These are phyloP conservation scores for Drosophila paranaensis DNA, from an alignment of 2,888 invertebrate species.

Conservation along the genomic window DNA sequence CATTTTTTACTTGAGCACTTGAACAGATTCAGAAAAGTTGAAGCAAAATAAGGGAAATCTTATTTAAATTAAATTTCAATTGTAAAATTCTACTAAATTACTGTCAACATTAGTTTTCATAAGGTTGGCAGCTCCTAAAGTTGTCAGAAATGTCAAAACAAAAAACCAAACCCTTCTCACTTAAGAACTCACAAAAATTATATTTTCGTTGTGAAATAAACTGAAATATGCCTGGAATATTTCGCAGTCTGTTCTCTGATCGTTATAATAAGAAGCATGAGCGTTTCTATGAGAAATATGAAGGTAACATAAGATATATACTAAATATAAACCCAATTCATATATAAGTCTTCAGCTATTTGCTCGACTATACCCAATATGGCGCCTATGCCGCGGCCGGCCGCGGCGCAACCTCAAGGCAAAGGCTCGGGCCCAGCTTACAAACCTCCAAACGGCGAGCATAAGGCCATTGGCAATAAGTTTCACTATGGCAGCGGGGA, in stretches of 20 bases:
- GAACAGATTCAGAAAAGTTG: not conserved
- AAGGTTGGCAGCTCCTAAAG: conserved; percentile 1
- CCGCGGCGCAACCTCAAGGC: accelerated
- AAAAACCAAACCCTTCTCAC: not conserved
- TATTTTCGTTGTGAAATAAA: not conserved
- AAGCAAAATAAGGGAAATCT: not conserved
- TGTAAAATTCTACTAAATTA: no score
- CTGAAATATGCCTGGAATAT: conserved; percentile 46
- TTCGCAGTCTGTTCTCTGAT: conserved; percentile 56
- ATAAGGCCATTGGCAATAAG: not conserved
- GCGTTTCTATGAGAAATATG: conserved; percentile 39
- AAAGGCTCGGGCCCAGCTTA: not conserved
- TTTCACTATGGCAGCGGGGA: conserved; percentile 43
- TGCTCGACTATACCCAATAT: conserved; percentile 23
- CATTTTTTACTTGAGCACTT: not conserved
- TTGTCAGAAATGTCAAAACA: not conserved
- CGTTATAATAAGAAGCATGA: conserved; percentile 43
- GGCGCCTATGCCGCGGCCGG: conserved; percentile 25
- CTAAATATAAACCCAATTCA: not conserved
- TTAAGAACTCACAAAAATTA: not conserved
- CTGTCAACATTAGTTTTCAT: not conserved
- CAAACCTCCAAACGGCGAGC: not conserved
- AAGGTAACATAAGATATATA: conserved; percentile 46
- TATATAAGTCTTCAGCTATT: conserved; percentile 18
- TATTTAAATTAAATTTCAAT: not conserved